Evolutionary conservation across 1,140 invertebrate genomes (phyloP), one percentile per base, ranked within the genome.

Genomic region (fruit fly (Drosophila melanogaster)): DNA sequence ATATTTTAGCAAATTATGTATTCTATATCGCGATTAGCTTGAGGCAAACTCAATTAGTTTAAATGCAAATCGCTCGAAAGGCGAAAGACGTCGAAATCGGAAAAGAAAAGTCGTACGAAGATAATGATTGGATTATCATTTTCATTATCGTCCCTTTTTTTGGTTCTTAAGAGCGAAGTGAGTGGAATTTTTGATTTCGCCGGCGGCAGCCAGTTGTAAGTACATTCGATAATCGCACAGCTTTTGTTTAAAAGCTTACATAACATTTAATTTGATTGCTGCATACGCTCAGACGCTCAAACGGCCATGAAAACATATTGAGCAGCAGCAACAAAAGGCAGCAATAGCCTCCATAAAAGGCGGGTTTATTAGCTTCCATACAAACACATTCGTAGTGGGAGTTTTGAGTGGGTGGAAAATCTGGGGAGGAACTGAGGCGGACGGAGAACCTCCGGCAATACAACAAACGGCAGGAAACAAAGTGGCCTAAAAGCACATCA

Each of bases 241-340:
- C 50, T 75, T 75, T 49, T 78, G 74, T 77, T 85, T 81, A 78
- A 87, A 87, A 81, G 81, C 78, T 72, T 75, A 75, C 81, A 86
- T 87, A 87, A 79, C 83, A 89, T 87, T 86, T 86, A 86, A 87
- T 86, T 87, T 86, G 81, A 86, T 87, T 87, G 83, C 81, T 76
- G 79, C 81, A 86, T 83, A 78, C 83, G 70, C 67, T 77, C 78
- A 77, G 77, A 84, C 81, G 75, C 83, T 77, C 70, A 79, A 86
- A 86, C 83, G 75, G 65, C 84, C 81, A 87, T 86, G 83, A 86
- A 86, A 86, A 87, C 81, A 87, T 86, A 86, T 86, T 87, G 83
- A 87, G 81, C 79, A 72, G 61, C 79, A 70, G 51, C 49, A 69
- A 24, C 66, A 69, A 33, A 33, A 40, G 33, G 41, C 61, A 67